A percentile compares a stretch with the other conserved stretches of the same genome.
These are phyloP conservation scores for Pogonomyrmex barbatus DNA, from an alignment of 1,140 invertebrate species.

Conservation along the genomic window DNA sequence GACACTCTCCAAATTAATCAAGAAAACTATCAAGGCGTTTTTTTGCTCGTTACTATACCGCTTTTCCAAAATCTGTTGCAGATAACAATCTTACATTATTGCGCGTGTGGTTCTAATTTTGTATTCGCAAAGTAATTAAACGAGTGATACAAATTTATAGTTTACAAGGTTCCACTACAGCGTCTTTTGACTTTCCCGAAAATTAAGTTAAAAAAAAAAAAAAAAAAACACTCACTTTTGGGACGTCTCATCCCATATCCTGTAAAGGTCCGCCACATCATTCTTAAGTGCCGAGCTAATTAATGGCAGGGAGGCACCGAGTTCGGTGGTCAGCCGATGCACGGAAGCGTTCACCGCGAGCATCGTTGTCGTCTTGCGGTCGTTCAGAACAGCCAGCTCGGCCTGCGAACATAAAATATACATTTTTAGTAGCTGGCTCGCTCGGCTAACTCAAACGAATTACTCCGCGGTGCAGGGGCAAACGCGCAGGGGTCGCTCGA, in stretches of 20 bases:
- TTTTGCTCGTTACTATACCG: neutral
- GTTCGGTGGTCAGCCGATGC: slow-evolving; percentile 89
- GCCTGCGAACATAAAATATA: slow-evolving; percentile 87
- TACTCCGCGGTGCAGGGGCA: slow-evolving; percentile 58
- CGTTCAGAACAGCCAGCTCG: slow-evolving; percentile 89
- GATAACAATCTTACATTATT: neutral
- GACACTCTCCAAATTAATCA: slow-evolving; percentile 52
- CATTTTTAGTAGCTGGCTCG: slow-evolving; percentile 77
- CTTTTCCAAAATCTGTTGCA: neutral
- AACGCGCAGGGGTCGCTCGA: slow-evolving; percentile 55
- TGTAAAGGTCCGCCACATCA: slow-evolving; percentile 91
- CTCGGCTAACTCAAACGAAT: slow-evolving; percentile 78
- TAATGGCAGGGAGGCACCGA: slow-evolving; percentile 84
- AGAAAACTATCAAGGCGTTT: slow-evolving; percentile 37
- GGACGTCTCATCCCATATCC: slow-evolving; percentile 92
- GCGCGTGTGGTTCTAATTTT: too few species aligned
- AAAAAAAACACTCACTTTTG: slow-evolving; percentile 88
- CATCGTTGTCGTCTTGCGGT: slow-evolving; percentile 90
- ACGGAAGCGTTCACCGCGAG: slow-evolving; percentile 91
- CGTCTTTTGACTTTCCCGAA: neutral
- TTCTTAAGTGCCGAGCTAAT: slow-evolving; percentile 88
- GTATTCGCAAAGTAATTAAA: neutral
- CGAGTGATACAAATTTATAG: neutral
- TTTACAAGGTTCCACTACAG: neutral
- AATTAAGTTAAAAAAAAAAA: neutral